These are phyloP conservation scores for Grantiella picta DNA, from an alignment of 2,113 vertebrate genomes.

Conservation along the genomic window DNA sequence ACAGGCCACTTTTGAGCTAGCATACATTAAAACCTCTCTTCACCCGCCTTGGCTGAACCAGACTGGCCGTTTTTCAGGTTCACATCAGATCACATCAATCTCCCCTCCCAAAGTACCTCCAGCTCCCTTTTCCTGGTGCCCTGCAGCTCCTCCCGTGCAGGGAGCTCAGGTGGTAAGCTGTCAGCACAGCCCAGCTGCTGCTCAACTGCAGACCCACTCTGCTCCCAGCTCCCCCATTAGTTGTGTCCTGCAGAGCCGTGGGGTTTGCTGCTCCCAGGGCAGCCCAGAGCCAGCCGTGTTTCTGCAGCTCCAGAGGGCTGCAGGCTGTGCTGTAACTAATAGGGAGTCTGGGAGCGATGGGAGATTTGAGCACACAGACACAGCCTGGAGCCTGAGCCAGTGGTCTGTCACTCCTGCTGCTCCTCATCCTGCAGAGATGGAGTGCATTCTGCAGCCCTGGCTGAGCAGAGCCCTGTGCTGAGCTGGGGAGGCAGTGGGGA, in stretches of 20 bases:
- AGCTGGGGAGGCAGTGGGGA: background rate
- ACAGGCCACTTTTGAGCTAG: background rate
- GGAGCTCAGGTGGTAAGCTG: constrained; percentile 55
- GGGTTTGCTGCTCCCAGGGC: background rate
- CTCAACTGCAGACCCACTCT: background rate
- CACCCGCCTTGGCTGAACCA: background rate
- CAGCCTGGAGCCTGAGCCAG: constrained; percentile 21
- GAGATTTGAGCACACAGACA: background rate
- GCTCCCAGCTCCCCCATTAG: constrained; percentile 26
- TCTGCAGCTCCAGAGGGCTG: background rate
- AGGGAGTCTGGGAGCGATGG: background rate
- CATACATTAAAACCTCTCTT: background rate
- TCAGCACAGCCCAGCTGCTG: constrained; percentile 41
- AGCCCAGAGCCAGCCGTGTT: background rate
- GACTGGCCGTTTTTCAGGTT: constrained; percentile 40
- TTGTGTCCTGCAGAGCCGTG: background rate
- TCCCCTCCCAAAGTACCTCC: constrained; percentile 12
- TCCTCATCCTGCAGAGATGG: background rate
- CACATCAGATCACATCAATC: constrained; percentile 36
- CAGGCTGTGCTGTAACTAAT: constrained; percentile 16
- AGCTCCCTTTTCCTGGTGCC: background rate
- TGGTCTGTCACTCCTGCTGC: constrained; percentile 54
- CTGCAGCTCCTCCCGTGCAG: background rate
- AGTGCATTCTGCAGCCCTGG: background rate
- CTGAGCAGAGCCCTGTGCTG: background rate